These are phyloP conservation scores for Sabatieria punctata DNA, from an alignment of 2,888 invertebrate genomes.

Conservation along the genomic window DNA sequence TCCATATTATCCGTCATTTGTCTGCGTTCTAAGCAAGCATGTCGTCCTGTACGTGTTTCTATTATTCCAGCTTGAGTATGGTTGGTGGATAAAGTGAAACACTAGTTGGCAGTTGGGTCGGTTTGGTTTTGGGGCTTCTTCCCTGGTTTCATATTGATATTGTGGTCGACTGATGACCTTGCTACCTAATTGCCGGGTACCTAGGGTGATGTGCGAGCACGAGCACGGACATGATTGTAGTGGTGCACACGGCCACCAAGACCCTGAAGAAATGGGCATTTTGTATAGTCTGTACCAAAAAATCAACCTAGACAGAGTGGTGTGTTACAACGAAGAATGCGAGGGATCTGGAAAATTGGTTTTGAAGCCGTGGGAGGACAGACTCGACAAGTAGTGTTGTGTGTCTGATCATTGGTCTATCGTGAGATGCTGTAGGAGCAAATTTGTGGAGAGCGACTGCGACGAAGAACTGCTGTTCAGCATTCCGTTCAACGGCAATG, in stretches of 20 bases:
- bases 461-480: constrained; percentile 90
- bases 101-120: too few relatives aligned
- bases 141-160: too few relatives aligned
- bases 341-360: constrained; percentile 73
- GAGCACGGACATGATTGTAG: not conserved
- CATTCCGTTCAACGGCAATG: constrained; percentile 86
- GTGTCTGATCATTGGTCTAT: not conserved
- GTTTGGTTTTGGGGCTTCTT: too few relatives aligned
- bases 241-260: constrained; percentile 7
- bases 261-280: constrained; percentile 46
- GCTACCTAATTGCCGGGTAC: too few relatives aligned
- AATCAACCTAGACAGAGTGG: constrained; percentile 66
- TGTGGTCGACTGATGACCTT: too few relatives aligned
- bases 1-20: too few relatives aligned
- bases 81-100: too few relatives aligned
- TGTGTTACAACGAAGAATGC: constrained; percentile 70
- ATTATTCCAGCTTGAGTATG: too few relatives aligned
- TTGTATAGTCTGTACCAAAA: constrained; percentile 61
- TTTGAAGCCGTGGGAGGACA: constrained; percentile 77
- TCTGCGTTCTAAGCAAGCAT: too few relatives aligned
- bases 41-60: too few relatives aligned
- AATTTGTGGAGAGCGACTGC: constrained; percentile 69
- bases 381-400: constrained; percentile 44
- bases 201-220: not conserved
- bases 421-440: constrained; percentile 12